Base-by-base conservation (phyloP, 2,113 vertebrate genomes). In the Hemicordylus capensis region DNA sequence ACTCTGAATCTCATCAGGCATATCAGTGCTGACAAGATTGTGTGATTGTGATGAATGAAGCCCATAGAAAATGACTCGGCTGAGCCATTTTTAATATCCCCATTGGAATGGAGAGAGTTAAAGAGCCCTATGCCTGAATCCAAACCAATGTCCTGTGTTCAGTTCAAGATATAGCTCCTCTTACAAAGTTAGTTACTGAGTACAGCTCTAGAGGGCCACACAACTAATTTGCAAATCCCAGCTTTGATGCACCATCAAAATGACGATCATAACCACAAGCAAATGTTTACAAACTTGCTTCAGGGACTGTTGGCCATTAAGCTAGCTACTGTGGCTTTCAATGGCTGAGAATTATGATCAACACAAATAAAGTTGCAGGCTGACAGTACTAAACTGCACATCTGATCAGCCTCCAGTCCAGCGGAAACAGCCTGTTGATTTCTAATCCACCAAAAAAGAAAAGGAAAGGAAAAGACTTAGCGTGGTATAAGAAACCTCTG, bases 361-460 rank as follows among this genome's bases (percentile, higher is more conserved):
- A 80, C 74, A 4, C 15, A 85, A 87, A 89, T 67, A 28, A 85
- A 89, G 67, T 22, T 73, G 86, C 72, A 28, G 89, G 61, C 54
- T 89, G 80, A 91, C 19, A 61, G 3, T 6, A 37, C 15, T 88
- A 24, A 31, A 54, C 80, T 39, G 76, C 79, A 6, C 76, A 91
- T 59, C 77, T 89, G 84, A 66, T 26, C 88, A 89, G 89, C 74
- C 90, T 67, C n/a, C 10, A 22, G 10, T 46, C 19, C 59, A 80
- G 63, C 11, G 86, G 19, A 80, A 88, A 73, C 4, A 51, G 63
- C 78, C 42, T 83, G 76, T 31, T 6, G 39, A 76, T 67, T 56
- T 77, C 69, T 81, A 85, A 89, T 1, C 44, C 83, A 82, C 51
- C 34, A 85, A 88, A 90, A n/a, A n/a, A n/a, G n/a, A n/a, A n/a